phyloP scores from a whole-genome alignment of 2,797 vertebrate genomes.

The Benthosema pterotum region DNA sequence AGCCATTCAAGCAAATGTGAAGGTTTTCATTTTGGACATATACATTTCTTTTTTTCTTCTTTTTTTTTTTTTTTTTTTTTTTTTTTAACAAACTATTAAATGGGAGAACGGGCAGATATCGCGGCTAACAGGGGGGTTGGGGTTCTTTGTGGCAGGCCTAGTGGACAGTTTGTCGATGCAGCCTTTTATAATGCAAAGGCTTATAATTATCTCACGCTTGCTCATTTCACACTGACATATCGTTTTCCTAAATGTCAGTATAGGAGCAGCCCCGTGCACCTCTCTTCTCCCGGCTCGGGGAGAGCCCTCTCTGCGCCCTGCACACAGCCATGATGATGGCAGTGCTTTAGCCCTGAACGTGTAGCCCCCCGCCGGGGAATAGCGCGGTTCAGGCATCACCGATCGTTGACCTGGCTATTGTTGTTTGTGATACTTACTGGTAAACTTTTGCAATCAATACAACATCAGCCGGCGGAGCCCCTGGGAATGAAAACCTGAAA shows the following conservation, averaged over 20 bases:
- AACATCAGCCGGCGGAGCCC: constrained; percentile 90
- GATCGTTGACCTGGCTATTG: constrained; percentile 95
- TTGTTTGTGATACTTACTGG: constrained; percentile 97
- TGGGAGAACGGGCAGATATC: constrained; percentile 64
- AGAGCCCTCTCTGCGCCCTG: constrained; percentile 78
- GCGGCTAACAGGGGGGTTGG: constrained; percentile 65
- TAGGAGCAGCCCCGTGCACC: constrained; percentile 74
- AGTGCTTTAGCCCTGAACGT: constrained; percentile 75
- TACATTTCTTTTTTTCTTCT: background rate
- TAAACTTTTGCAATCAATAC: constrained; percentile 99
- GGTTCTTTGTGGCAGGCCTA: constrained; percentile 68
- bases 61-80: too few relatives aligned
- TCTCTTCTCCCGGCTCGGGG: constrained; percentile 69
- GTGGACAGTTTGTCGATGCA: constrained; percentile 84
- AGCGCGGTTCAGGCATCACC: constrained; percentile 87
- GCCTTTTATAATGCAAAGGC: constrained; percentile 87
- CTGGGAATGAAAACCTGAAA: constrained; percentile 93
- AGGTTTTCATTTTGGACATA: constrained; percentile 52
- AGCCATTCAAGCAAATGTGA: constrained; percentile 28
- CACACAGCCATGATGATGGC: constrained; percentile 84
- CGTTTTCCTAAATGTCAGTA: constrained; percentile 95
- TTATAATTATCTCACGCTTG: constrained; percentile 91
- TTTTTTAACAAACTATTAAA: constrained; percentile 68
- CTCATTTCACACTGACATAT: constrained; percentile 86
- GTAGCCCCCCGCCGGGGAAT: constrained; percentile 77